Evolutionary conservation across 1,140 invertebrate species (phyloP), one percentile per base, ranked within the genome.

Genomic region (Pogonomyrmex californicus): DNA sequence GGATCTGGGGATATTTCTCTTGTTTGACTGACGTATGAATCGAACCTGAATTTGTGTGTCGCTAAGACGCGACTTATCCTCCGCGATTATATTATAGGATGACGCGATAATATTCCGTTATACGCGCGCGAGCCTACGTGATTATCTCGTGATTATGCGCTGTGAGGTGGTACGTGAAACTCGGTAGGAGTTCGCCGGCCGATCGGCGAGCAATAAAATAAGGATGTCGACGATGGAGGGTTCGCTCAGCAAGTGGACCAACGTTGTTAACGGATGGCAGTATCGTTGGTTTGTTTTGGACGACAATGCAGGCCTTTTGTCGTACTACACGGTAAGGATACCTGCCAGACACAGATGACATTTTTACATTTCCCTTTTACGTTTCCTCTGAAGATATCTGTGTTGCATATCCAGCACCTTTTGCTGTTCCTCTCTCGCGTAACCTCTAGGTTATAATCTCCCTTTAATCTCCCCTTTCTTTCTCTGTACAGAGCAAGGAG

Each of bases 251-350:
- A 99, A 99, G 97, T 99, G 99, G 99, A 99, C 99, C 83, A 99
- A 99, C 97, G 98, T 99, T 90, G 99, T 99, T 97, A 99, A 99
- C 96, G 99, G 99, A 86, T 99, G 99, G 99, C 99, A 99, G 96
- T 99, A 99, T 96, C 97, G 99, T 81, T 99, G 99, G 98, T 99
- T 99, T 96, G 99, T 99, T 87, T 96, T 99, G 88, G 99, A 99
- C 96, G 98, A 99, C 94, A 98, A 98, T 95, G 98, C 98, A 86
- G 99, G 99, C 23, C 96, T 99, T 60, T 96, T 99, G 56, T 99
- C 98, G 23, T 99, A 99, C 96, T 99, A 99, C 93, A 99, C 99
- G 93, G 99, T 99, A 73, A 82, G 41, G 9, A 51, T 54, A 86
- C 30, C 41, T 47, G 51, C 4, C 23, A 76, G 47, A 41, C 73